A percentile compares a stretch with the other conserved stretches of the same genome.
Evolutionary conservation across 2,113 vertebrate species (phyloP).

Genomic region (Sinosuthora webbiana): DNA sequence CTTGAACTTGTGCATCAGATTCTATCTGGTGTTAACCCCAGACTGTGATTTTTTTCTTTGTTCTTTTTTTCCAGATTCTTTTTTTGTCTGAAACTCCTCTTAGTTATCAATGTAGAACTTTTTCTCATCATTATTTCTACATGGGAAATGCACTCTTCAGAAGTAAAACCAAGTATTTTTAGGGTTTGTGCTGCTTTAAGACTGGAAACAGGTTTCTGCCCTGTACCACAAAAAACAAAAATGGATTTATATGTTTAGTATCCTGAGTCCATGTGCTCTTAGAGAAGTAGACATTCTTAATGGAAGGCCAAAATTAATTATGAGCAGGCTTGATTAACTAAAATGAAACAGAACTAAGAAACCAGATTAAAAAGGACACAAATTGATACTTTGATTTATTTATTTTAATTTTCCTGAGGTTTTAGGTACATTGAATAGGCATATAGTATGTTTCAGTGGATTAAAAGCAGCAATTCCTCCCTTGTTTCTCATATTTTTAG

Average conservation of each 20-base stretch:
- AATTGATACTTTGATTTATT: background rate
- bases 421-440: background rate
- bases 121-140: background rate
- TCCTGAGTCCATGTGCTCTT: background rate
- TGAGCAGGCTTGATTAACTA: background rate
- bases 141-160: background rate
- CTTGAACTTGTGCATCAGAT: background rate
- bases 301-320: background rate
- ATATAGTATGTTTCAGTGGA: background rate
- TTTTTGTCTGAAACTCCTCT: background rate
- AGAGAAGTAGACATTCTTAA: background rate
- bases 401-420: background rate
- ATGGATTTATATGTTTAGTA: background rate
- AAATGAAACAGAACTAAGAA: background rate
- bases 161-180: background rate
- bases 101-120: background rate
- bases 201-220: background rate
- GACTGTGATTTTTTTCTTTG: background rate
- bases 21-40: background rate
- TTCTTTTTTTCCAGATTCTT: background rate
- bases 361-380: accelerated
- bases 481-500: background rate
- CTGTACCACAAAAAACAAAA: background rate
- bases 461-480: background rate
- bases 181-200: background rate